These are phyloP conservation scores for Alentia gelatinosa DNA, from an alignment of 2,888 invertebrate species.

Conservation along the genomic window DNA sequence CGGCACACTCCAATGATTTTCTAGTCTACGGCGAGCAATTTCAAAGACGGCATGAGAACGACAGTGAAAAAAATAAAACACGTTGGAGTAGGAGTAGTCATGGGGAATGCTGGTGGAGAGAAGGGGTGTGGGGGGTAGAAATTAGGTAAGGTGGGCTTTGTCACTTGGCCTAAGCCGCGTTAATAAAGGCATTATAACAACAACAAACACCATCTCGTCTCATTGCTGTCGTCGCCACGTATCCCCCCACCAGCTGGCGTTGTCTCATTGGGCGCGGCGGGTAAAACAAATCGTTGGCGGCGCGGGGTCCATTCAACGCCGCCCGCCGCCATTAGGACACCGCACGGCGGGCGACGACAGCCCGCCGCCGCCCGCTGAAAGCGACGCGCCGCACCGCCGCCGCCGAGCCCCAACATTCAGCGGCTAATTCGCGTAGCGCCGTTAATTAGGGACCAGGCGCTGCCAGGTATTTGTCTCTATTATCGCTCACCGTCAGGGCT, in stretches of 20 bases:
- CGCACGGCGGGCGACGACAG: not conserved
- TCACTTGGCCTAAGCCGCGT: not conserved
- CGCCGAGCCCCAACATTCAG: conserved; percentile 5
- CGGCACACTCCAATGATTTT: too few relatives aligned
- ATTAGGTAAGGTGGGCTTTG: not conserved
- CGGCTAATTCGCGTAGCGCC: conserved; percentile 23
- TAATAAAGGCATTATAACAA: conserved; percentile 35
- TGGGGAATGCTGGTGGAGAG: not conserved
- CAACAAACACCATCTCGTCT: conserved; percentile 13
- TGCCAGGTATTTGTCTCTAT: not conserved
- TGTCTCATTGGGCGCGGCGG: not conserved
- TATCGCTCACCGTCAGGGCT: not conserved
- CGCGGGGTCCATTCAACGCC: not conserved
- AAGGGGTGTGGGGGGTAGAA: not conserved
- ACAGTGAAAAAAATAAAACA: too few relatives aligned
- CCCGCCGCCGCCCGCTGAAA: not conserved
- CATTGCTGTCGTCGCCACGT: not conserved
- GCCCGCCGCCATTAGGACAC: not conserved
- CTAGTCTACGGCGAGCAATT: too few relatives aligned
- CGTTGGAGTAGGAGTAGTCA: too few relatives aligned
- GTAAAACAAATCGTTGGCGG: not conserved
- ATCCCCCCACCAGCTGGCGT: not conserved
- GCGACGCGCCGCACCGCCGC: not conserved
- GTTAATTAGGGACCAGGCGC: not conserved
- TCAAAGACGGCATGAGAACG: too few relatives aligned